These are phyloP conservation scores for Calycopis cecrops DNA, from an alignment of 1,140 invertebrate species.

Conservation along the genomic window DNA sequence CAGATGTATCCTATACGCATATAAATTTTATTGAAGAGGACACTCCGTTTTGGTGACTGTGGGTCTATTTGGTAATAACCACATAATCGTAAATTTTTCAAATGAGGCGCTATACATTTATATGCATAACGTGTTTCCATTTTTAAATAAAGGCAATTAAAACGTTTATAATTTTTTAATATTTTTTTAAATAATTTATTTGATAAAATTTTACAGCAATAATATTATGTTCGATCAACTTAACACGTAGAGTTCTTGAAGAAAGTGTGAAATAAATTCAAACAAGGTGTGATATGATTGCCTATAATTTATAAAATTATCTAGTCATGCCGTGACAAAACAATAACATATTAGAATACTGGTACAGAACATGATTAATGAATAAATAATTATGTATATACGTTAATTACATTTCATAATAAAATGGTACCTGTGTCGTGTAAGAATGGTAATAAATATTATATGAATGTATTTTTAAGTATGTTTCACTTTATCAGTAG, in stretches of 20 bases:
- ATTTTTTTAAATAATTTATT: too few species aligned
- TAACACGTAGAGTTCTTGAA: conserved; percentile 13
- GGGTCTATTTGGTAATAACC: conserved; percentile 40
- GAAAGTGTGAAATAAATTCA: conserved; percentile 7
- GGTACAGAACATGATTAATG: too few species aligned
- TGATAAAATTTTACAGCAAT: not conserved
- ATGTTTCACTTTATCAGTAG: too few species aligned
- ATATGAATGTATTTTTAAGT: too few species aligned
- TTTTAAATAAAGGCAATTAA: conserved; percentile 1
- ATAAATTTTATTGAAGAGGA: conserved; percentile 34
- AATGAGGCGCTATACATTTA: conserved; percentile 34
- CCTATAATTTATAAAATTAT: not conserved
- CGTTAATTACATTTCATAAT: too few species aligned
- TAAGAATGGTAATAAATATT: too few species aligned
- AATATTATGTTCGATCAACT: not conserved
- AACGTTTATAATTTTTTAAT: not conserved
- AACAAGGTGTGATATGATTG: conserved; percentile 1
- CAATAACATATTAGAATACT: not conserved
- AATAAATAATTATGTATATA: too few species aligned
- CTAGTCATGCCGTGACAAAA: not conserved
- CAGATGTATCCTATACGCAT: conserved; percentile 33
- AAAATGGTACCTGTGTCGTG: too few species aligned
- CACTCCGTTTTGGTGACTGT: conserved; percentile 25
- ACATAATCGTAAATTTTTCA: conserved; percentile 33
- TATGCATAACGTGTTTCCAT: conserved; percentile 35